Percentiles rank a stretch among this genome's conserved stretches.
Conservation (phyloP, 2,113 vertebrate genomes). For the Stegostoma tigrinum region DNA sequence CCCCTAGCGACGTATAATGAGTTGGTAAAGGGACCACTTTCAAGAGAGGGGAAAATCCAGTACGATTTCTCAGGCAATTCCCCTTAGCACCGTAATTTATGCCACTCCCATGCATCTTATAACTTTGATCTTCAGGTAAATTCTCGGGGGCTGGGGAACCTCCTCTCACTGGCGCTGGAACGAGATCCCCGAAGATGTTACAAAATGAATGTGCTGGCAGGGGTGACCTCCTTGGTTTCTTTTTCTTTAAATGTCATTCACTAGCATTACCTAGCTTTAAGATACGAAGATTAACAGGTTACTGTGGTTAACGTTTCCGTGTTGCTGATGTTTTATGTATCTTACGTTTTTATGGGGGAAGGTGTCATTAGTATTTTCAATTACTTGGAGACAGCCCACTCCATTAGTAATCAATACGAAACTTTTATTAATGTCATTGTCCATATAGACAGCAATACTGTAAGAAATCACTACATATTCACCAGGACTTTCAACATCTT, state of each 20-base stretch:
- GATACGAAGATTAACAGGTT: not conserved
- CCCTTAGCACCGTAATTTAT: not conserved
- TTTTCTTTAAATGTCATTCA: not conserved
- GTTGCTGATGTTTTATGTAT: slow-evolving; percentile 12
- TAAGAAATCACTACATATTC: not conserved
- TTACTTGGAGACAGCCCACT: not conserved
- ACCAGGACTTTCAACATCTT: not conserved
- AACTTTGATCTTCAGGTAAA: not conserved
- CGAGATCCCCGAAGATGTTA: not conserved
- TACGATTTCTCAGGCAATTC: slow-evolving; percentile 33
- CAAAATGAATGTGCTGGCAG: not conserved
- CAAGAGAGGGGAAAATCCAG: not conserved
- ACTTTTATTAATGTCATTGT: slow-evolving; percentile 8
- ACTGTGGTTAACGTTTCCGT: not conserved
- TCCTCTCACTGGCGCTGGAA: not conserved
- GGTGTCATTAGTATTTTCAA: not conserved
- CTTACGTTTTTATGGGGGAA: not conserved
- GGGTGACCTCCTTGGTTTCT: not conserved
- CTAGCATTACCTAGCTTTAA: not conserved
- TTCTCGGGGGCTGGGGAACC: not conserved
- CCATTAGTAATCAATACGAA: not conserved
- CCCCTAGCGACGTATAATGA: slow-evolving; percentile 87
- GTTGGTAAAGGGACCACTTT: not conserved
- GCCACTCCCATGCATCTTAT: not conserved
- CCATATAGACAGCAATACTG: not conserved